A percentile compares a stretch with the other conserved stretches of the same genome.
Evolutionary conservation across 53 echinoderm and acorn worm genomes (phyloP).

Genomic region (Patiria pectinifera): DNA sequence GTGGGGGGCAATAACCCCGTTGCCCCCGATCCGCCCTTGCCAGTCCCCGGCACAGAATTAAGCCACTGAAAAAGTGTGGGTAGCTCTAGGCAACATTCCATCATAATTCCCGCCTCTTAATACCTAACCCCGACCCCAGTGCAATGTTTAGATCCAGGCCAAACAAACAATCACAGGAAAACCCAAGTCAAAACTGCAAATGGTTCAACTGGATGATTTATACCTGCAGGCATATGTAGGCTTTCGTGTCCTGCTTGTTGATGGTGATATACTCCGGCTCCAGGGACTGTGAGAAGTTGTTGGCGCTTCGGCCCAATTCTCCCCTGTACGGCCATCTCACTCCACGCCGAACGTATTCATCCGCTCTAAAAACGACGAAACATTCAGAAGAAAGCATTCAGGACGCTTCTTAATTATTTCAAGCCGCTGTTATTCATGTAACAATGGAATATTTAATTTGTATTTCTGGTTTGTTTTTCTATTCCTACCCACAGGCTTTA

Average conservation of each 20-base stretch:
- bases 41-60: too few relatives aligned
- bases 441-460: not conserved
- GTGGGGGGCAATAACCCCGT: too few relatives aligned
- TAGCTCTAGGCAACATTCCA: too few relatives aligned
- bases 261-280: conserved; percentile 87
- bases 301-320: conserved; percentile 63
- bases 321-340: conserved; percentile 83
- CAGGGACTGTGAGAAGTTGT: conserved; percentile 78
- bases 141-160: conserved; percentile 39
- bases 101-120: too few relatives aligned
- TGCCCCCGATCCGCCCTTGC: too few relatives aligned
- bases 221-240: conserved; percentile 82
- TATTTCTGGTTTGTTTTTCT: not conserved
- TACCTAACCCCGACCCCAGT: conserved; percentile 34
- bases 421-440: not conserved
- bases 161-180: conserved; percentile 31
- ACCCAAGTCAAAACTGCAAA: not conserved
- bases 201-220: not conserved
- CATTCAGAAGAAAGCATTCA: too few relatives aligned
- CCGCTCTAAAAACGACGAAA: conserved; percentile 59
- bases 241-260: conserved; percentile 69
- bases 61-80: too few relatives aligned
- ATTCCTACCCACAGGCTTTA: too few relatives aligned
- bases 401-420: too few relatives aligned
- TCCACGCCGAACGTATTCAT: conserved; percentile 70